A percentile compares a stretch with the other conserved stretches of the same genome.
These are phyloP conservation scores for Delichon dasypus DNA, from an alignment of 2,797 vertebrate genomes.

Conservation along the genomic window DNA sequence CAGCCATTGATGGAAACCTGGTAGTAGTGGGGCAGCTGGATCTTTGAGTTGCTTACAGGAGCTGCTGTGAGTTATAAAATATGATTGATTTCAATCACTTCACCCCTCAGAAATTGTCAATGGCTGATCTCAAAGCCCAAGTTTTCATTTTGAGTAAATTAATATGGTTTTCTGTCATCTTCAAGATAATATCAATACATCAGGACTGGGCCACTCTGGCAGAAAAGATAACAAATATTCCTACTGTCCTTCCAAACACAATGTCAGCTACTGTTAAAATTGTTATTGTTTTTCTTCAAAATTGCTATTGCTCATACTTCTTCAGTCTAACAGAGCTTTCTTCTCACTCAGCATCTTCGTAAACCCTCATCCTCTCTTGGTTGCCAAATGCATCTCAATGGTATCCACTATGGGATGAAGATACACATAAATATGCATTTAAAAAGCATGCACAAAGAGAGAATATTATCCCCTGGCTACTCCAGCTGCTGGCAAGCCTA, in stretches of 20 bases:
- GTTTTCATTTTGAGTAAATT: slow-evolving; percentile 54
- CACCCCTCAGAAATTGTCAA: not conserved
- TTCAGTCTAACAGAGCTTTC: not conserved
- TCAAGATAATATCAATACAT: slow-evolving; percentile 56
- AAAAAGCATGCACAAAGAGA: not conserved
- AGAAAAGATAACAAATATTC: slow-evolving; percentile 43
- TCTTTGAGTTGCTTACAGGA: not conserved
- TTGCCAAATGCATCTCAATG: not conserved
- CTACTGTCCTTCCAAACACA: slow-evolving; percentile 7
- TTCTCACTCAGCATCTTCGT: not conserved
- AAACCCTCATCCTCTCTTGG: not conserved
- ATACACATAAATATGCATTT: not conserved
- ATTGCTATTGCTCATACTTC: not conserved
- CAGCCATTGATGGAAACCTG: not conserved
- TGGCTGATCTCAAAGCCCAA: not conserved
- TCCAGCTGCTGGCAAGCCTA: not conserved
- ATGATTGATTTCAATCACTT: slow-evolving; percentile 30
- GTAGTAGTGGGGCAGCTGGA: not conserved
- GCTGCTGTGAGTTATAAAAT: not conserved
- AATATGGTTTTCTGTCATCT: slow-evolving; percentile 8
- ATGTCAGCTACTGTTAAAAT: slow-evolving; percentile 8
- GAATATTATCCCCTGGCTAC: not conserved
- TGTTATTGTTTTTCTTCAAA: slow-evolving; percentile 24
- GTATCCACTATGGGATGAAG: not conserved
- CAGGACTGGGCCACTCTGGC: not conserved